phyloP scores from a whole-genome alignment of 2,113 vertebrate genomes.

The Tamias sibiricus region DNA sequence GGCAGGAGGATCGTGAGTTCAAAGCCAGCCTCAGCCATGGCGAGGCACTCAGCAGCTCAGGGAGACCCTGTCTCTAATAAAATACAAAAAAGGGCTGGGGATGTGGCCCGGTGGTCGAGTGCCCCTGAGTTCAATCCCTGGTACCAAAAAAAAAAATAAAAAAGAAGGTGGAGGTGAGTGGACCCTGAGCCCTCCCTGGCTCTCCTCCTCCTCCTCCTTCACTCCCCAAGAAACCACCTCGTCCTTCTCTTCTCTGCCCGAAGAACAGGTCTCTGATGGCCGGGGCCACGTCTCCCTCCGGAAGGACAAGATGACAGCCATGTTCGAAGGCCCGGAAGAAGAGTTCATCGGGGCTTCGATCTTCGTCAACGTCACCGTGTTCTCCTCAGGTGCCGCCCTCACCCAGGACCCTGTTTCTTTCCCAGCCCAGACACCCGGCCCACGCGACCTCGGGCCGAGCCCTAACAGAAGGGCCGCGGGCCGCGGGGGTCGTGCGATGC shows the following conservation, averaged over 20 bases:
- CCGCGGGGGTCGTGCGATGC: neutral
- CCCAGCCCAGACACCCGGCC: neutral
- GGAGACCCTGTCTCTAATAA: too few relatives aligned
- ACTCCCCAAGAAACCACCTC: neutral
- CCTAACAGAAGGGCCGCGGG: neutral
- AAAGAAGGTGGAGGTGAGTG: slow-evolving; percentile 82
- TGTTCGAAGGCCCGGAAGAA: neutral
- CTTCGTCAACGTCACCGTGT: slow-evolving; percentile 70
- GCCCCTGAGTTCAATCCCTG: too few relatives aligned
- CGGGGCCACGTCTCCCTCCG: neutral
- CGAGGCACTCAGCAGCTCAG: too few relatives aligned
- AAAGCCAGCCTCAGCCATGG: too few relatives aligned
- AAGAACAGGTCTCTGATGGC: slow-evolving; percentile 30
- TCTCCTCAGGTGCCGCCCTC: slow-evolving; percentile 66
- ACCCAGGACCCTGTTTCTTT: neutral
- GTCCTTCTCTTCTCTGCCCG: neutral
- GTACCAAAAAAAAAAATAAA: too few relatives aligned
- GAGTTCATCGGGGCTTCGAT: slow-evolving; percentile 24
- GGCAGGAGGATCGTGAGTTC: too few relatives aligned
- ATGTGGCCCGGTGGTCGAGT: too few relatives aligned
- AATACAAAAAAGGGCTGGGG: too few relatives aligned
- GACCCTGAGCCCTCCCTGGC: fast-evolving
- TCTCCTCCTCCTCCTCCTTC: fast-evolving
- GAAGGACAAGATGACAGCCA: neutral
- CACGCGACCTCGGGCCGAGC: neutral